These are phyloP conservation scores for Catharus bicknelli DNA, from an alignment of 2,113 vertebrate genomes.

Conservation along the genomic window DNA sequence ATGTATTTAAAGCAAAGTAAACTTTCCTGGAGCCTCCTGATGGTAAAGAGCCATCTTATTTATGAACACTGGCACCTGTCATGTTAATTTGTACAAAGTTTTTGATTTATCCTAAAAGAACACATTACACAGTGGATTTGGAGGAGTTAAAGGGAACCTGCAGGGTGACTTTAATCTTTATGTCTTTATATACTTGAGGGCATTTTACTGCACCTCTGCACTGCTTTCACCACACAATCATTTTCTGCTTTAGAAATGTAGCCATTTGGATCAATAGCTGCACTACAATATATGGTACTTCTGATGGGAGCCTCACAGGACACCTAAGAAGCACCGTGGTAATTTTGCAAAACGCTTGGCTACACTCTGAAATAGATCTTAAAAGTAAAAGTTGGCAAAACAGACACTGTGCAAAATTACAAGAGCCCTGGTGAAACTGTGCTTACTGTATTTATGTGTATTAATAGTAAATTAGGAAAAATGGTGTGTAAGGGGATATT, in stretches of 20 bases:
- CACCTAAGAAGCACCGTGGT: neutral
- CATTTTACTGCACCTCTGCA: conserved; percentile 79
- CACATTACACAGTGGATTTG: conserved; percentile 72
- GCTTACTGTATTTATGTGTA: conserved; percentile 24
- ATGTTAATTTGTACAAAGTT: conserved; percentile 67
- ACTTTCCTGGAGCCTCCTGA: conserved; percentile 14
- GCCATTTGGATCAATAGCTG: conserved; percentile 86
- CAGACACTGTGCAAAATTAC: conserved; percentile 17
- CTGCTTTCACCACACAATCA: conserved; percentile 81
- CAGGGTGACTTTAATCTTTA: conserved; percentile 81
- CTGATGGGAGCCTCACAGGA: conserved; percentile 76
- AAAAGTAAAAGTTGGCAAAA: conserved; percentile 47
- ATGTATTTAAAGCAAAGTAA: conserved; percentile 61
- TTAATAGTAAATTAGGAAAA: conserved; percentile 67
- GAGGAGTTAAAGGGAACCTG: conserved; percentile 77
- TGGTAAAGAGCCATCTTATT: conserved; percentile 47
- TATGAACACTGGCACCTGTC: conserved; percentile 50
- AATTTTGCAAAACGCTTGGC: conserved; percentile 53
- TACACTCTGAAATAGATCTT: conserved; percentile 23
- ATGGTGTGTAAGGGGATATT: conserved; percentile 26
- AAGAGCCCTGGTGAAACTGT: conserved; percentile 46
- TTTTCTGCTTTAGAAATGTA: conserved; percentile 88
- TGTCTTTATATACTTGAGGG: conserved; percentile 83
- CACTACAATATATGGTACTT: conserved; percentile 78
- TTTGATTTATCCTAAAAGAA: conserved; percentile 74